Percentiles rank a stretch among this genome's conserved stretches.
phyloP scores from a whole-genome alignment of 2,797 vertebrate species.

The Bradypodion ventrale region DNA sequence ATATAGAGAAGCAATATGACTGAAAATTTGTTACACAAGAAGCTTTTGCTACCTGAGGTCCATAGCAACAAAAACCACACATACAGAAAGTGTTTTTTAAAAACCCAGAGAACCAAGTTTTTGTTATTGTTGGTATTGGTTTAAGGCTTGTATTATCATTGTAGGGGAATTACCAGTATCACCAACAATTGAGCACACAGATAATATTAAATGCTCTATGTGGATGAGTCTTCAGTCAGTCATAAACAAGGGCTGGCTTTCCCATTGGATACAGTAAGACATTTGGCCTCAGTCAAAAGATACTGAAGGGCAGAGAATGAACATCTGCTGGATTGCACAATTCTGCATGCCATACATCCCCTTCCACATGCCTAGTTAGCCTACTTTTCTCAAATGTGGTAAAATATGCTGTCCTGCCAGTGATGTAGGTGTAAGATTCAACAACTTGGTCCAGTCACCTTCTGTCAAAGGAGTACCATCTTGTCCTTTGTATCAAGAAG shows the following conservation, averaged over 20 bases:
- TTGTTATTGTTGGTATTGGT: too few relatives aligned
- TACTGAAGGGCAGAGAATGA: neutral
- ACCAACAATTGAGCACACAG: too few relatives aligned
- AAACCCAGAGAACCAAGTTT: too few relatives aligned
- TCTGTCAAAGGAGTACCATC: neutral
- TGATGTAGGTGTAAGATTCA: neutral
- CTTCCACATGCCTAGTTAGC: neutral
- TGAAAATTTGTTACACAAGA: too few relatives aligned
- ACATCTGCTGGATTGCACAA: neutral
- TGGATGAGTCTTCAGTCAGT: neutral
- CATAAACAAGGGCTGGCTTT: too few relatives aligned
- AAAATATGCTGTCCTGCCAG: neutral
- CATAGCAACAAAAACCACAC: too few relatives aligned
- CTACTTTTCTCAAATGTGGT: neutral
- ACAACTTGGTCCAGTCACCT: neutral
- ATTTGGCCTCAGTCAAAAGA: neutral
- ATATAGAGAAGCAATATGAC: too few relatives aligned
- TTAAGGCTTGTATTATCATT: too few relatives aligned
- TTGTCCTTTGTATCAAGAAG: neutral
- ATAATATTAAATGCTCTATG: too few relatives aligned
- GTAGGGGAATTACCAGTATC: too few relatives aligned
- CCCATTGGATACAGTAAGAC: neutral
- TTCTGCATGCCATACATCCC: neutral
- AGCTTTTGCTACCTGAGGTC: too few relatives aligned
- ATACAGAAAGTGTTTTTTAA: too few relatives aligned